Evolutionary conservation across 2,888 invertebrate genomes (phyloP).

Genomic region (Phengaris alcon): DNA sequence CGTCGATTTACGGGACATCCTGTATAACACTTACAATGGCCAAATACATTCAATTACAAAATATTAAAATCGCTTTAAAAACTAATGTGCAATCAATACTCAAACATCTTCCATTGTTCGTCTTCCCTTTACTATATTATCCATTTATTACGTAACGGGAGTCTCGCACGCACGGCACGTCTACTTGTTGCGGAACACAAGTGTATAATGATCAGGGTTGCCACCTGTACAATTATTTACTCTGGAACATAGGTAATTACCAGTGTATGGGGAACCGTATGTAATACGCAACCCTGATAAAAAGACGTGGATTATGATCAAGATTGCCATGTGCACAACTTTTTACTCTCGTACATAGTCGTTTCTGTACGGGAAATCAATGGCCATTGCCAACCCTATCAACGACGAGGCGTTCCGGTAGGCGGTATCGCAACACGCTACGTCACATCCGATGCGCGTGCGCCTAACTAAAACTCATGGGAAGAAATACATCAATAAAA

Average conservation of each 20-base stretch:
- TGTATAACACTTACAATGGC: too few species aligned
- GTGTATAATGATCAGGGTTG: constrained; percentile 46
- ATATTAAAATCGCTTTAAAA: too few species aligned
- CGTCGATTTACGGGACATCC: too few species aligned
- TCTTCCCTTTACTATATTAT: not conserved
- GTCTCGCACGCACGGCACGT: constrained; percentile 41
- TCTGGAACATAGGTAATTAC: too few species aligned
- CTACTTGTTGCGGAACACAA: constrained; percentile 42
- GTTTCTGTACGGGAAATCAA: not conserved
- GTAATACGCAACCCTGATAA: too few species aligned
- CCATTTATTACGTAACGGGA: not conserved
- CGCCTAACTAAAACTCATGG: constrained; percentile 12
- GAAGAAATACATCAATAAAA: constrained; percentile 17
- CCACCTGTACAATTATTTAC: not conserved
- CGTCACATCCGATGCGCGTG: constrained; percentile 50
- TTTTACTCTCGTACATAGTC: not conserved
- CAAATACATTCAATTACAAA: too few species aligned
- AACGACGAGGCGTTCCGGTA: constrained; percentile 3
- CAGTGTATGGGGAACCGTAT: too few species aligned
- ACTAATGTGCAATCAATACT: too few species aligned
- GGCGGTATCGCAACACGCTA: constrained; percentile 37
- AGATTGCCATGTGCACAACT: too few species aligned
- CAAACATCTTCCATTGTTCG: too few species aligned
- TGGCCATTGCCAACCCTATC: not conserved
- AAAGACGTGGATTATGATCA: too few species aligned